Base-by-base conservation (phyloP, 64 coral and sea anemone species). In the Montipora capricornis region DNA sequence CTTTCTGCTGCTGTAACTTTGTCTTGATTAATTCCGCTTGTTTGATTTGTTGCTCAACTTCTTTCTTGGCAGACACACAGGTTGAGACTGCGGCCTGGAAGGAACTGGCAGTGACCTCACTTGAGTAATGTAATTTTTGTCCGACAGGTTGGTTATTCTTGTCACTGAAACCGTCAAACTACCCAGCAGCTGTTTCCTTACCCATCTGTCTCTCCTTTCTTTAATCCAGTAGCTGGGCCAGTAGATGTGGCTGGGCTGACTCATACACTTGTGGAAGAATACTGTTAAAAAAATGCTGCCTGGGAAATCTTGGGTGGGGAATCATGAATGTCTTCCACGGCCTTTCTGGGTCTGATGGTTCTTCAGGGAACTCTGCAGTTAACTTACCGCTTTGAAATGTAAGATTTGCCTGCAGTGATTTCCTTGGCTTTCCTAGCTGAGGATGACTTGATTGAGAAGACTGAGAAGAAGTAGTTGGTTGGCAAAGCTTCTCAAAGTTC, bases 401-500 rank as follows among this genome's bases (percentile, higher is more conserved):
- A 44, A 81, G 51, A 29, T 81, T 81, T 26, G 79, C 8, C 79
- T 81, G 55, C 79, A 81, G 79, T 60, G 79, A 44, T 81, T 44
- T 29, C 53, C n/a, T 60, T 26, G 8, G 9, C 22, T 62, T 81
- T 62, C 19, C 79, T 14, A 9, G 8, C 79, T 20, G 11, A 61
- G 79, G 2, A 12, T 59, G n/a, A 61, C 53, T 64, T 44, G 53
- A 44, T 29, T 5, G 55, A 44, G 55, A 37, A 29, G 79, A 3
- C 17, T 19, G 11, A 14, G 9, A 58, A 81, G 51, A 57, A 57
- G 53, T 57, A 57, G 11, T 20, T 81, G 76, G 76, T 48, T 90
- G 76, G 45, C 68, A 60, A 16, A 84, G 68, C 90, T 78, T 86
- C 74, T 83, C 81, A 92, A 92, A 92, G 80, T 93, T 68, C 51